A percentile compares a stretch with the other conserved stretches of the same genome.
Conservation (phyloP, 1,140 invertebrate genomes). For the Neodiprion virginianus region DNA sequence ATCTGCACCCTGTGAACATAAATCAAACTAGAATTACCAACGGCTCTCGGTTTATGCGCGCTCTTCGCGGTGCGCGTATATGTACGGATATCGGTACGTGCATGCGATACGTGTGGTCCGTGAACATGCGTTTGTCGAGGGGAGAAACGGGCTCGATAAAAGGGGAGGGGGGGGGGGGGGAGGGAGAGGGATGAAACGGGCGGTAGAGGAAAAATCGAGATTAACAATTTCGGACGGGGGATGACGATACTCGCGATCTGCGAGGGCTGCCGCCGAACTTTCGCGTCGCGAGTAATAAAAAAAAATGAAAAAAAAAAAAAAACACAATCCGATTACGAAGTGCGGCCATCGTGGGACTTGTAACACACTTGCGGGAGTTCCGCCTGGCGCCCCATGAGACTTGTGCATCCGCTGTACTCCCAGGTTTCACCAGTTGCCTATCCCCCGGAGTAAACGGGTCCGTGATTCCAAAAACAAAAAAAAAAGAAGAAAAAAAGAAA, state of each 20-base stretch:
- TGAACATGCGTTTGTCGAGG: neutral
- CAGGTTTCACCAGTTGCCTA: constrained; percentile 1
- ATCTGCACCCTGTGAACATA: constrained; percentile 35
- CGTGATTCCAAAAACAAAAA: too few relatives aligned
- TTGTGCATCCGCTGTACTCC: neutral
- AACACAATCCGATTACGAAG: neutral
- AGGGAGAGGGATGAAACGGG: constrained; percentile 15
- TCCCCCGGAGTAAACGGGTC: neutral
- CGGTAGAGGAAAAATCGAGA: constrained; percentile 16
- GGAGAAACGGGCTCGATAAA: neutral
- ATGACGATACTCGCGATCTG: neutral
- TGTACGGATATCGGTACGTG: too few relatives aligned
- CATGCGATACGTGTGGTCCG: too few relatives aligned
- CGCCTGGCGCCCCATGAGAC: neutral
- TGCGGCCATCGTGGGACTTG: neutral
- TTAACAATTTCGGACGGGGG: neutral
- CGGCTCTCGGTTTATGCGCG: constrained; percentile 19
- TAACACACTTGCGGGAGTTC: neutral
- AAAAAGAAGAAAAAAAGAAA: too few relatives aligned
- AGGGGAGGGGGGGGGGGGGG: constrained; percentile 9
- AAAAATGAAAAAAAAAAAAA: neutral
- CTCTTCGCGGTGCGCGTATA: too few relatives aligned
- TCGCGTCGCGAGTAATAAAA: neutral
- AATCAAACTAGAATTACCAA: constrained; percentile 34
- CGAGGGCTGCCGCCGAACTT: neutral